Evolutionary conservation across 1,140 invertebrate genomes (phyloP), one percentile per base, ranked within the genome.

Genomic region (Leptopilina clavipes): DNA sequence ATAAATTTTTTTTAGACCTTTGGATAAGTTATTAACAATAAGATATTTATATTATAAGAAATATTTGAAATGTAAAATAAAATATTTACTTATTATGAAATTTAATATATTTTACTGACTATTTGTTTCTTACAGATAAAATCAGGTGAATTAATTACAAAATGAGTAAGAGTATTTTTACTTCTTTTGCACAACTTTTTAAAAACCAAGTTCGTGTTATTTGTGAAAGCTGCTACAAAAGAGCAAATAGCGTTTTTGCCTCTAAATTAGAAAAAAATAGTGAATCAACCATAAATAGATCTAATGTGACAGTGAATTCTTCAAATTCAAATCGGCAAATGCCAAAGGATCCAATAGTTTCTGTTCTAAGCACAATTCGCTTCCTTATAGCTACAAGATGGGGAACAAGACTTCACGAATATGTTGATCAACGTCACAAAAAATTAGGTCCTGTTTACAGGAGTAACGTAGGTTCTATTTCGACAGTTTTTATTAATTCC

Each of bases 391-490:
- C 72, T 5, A 79, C 85, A 12, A 89, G 91, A 2, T 84, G 87
- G 3, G 84, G 89, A 1, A 76, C 82, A 5, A 91, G 88, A 22
- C 86, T 95, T 3, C 95, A 97, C 85, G 91, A 94, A 83, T 96
- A 96, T 84, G 93, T 96, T 37, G 93, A 96, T 85, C 84, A 84
- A 18, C 90, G 94, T 14, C 96, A 98, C 87, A 90, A 91, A 75
- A 81, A 94, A 85, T 88, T 96, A 74, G 96, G 96, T 2, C 91
- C 94, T 0, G 93, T 97, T 78, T 97, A 94, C 88, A 89, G 91
- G 7, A 95, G 96, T 85, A 91, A 90, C 14, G 87, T 97, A 11
- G 94, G 94, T n/a, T 91, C 92, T 1, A 89, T 93, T 17, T 90
- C 93, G 76, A 92, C 92, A 7, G 91, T 97, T 52, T 97, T 97